A percentile compares a stretch with the other conserved stretches of the same genome.
phyloP scores from a whole-genome alignment of 2,888 invertebrate species.

The Tuberolachnus salignus region DNA sequence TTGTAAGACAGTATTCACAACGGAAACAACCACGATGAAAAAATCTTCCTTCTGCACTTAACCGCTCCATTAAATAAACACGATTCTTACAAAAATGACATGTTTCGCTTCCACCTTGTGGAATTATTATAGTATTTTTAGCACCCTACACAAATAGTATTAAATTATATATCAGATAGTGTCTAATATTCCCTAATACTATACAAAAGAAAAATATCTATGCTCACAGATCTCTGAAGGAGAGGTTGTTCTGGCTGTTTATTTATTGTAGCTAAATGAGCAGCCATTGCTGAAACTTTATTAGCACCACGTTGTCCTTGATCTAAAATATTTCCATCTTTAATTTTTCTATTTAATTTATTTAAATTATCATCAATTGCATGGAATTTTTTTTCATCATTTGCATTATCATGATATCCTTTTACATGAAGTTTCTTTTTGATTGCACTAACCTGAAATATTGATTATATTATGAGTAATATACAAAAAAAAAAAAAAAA shows the following conservation, averaged over 20 bases:
- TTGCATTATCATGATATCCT: conserved; percentile 68
- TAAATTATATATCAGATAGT: background rate
- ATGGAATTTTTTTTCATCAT: conserved; percentile 69
- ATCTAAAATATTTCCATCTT: conserved; percentile 77
- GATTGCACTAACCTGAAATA: conserved; percentile 70
- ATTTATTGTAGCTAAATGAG: conserved; percentile 68
- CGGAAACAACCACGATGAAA: conserved; percentile 93
- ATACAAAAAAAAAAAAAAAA: conserved; percentile 59
- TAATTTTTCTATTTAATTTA: conserved; percentile 74
- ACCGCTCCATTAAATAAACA: conserved; percentile 91
- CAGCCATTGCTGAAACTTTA: conserved; percentile 88
- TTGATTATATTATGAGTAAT: background rate
- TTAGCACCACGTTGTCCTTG: conserved; percentile 70
- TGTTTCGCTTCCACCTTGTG: conserved; percentile 74
- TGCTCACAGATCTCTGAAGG: conserved; percentile 55
- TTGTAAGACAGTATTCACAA: conserved; percentile 89
- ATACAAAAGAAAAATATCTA: background rate
- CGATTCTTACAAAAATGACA: conserved; percentile 89
- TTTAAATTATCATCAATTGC: conserved; percentile 77
- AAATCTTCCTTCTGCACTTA: conserved; percentile 86
- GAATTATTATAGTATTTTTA: conserved; percentile 69
- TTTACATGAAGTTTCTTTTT: conserved; percentile 66
- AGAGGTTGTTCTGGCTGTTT: conserved; percentile 56
- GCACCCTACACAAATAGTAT: conserved; percentile 64
- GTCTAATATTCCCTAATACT: background rate